A percentile compares a stretch with the other conserved stretches of the same genome.
Conservation (phyloP, 2,888 invertebrate species). For the Suillia variegata region DNA sequence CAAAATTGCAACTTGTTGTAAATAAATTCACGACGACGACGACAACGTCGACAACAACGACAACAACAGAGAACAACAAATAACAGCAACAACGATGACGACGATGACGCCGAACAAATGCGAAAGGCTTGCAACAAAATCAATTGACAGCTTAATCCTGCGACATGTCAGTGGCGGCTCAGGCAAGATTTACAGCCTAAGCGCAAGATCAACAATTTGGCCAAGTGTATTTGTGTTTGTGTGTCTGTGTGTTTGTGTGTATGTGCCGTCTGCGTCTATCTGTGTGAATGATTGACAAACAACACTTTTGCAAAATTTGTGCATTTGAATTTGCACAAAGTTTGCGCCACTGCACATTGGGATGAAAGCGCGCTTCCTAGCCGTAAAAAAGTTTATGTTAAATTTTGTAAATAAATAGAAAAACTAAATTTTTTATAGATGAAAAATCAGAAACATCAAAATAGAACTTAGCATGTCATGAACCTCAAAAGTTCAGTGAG, state of each 20-base stretch:
- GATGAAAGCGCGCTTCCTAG: not conserved
- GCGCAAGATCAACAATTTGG: constrained; percentile 25
- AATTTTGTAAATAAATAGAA: no score
- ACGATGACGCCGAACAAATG: constrained; percentile 31
- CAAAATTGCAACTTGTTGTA: constrained; percentile 24
- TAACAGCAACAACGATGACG: constrained; percentile 3
- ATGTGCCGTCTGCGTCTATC: no score
- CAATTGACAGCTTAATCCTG: constrained; percentile 53
- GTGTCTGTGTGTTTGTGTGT: not conserved
- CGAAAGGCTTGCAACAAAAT: no score
- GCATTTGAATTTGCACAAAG: not conserved
- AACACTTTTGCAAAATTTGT: no score
- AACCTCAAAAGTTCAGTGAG: no score
- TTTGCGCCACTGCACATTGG: constrained; percentile 4
- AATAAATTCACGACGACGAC: constrained; percentile 22
- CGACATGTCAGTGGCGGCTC: constrained; percentile 50
- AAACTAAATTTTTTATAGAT: no score
- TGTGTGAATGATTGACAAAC: not conserved
- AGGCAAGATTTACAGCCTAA: constrained; percentile 50
- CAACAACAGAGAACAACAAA: constrained; percentile 1
- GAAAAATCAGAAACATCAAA: no score
- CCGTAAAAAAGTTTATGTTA: no score
- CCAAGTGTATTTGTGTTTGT: not conserved
- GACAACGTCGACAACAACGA: not conserved
- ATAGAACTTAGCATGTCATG: no score